A percentile compares a stretch with the other conserved stretches of the same genome.
phyloP scores from a whole-genome alignment of 2,888 invertebrate species.

The Leucozona laternaria region DNA sequence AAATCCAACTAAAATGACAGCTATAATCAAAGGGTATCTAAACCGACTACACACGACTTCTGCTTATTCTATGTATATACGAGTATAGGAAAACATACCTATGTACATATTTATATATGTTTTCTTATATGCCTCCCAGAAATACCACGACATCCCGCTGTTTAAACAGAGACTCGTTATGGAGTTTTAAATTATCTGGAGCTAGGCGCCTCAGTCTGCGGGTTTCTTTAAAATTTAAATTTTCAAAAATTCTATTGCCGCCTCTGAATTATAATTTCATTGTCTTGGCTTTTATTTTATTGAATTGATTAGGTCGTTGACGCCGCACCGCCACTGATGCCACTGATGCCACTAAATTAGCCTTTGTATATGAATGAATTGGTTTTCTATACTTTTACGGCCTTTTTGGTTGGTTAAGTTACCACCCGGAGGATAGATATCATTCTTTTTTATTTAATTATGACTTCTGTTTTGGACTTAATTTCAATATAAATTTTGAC shows the following conservation, averaged over 20 bases:
- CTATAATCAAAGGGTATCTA: constrained; percentile 59
- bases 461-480: constrained; percentile 60
- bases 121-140: constrained; percentile 52
- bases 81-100: background rate
- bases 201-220: constrained; percentile 61
- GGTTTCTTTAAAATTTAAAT: constrained; percentile 65
- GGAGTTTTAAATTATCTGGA: constrained; percentile 56
- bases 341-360: background rate
- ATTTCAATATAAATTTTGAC: constrained; percentile 38
- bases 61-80: constrained; percentile 24
- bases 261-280: constrained; percentile 43
- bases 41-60: constrained; percentile 63
- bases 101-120: background rate
- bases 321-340: background rate
- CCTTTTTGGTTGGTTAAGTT: background rate
- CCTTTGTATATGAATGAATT: constrained; percentile 52
- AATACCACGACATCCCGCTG: constrained; percentile 63
- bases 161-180: constrained; percentile 45
- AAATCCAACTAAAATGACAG: constrained; percentile 68
- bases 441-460: constrained; percentile 52
- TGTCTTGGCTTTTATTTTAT: constrained; percentile 29
- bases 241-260: constrained; percentile 41
- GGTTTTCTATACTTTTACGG: constrained; percentile 16
- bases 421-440: constrained; percentile 49
- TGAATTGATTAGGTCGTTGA: constrained; percentile 66